phyloP scores from a whole-genome alignment of 2,113 vertebrate species.

The Gambusia affinis region DNA sequence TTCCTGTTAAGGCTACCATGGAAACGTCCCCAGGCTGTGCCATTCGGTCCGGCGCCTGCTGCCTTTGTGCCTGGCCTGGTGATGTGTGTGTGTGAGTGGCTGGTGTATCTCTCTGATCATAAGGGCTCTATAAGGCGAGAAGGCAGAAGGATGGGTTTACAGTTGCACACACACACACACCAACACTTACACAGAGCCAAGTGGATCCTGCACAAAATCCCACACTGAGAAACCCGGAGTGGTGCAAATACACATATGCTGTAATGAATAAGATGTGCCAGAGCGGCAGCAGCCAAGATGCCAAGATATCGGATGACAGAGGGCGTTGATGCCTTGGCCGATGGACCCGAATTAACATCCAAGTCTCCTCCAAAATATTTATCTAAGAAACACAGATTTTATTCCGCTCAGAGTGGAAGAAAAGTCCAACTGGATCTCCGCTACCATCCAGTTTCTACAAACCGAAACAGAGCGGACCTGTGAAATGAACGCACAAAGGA shows the following conservation, averaged over 20 bases:
- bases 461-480: constrained; percentile 2
- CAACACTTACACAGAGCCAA: constrained; percentile 34
- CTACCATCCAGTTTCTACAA: constrained; percentile 42
- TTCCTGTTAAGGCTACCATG: constrained; percentile 58
- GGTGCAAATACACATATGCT: constrained; percentile 59
- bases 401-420: no score
- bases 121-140: constrained; percentile 43
- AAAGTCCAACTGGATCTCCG: constrained; percentile 14
- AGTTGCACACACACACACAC: constrained; percentile 15
- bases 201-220: constrained; percentile 59
- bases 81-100: constrained; percentile 6
- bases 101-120: constrained; percentile 45
- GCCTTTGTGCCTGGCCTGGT: constrained; percentile 22
- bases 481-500: constrained; percentile 44
- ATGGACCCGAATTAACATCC: constrained; percentile 21
- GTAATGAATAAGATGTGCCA: constrained; percentile 40
- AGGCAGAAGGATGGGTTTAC: constrained; percentile 56
- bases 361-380: constrained; percentile 38
- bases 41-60: constrained; percentile 30
- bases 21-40: constrained; percentile 44
- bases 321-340: constrained; percentile 25
- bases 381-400: not conserved
- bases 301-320: constrained; percentile 34
- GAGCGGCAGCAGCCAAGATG: constrained; percentile 25
- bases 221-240: constrained; percentile 42